Conservation (phyloP, 2,888 invertebrate species). For the Crocallis elinguaria region DNA sequence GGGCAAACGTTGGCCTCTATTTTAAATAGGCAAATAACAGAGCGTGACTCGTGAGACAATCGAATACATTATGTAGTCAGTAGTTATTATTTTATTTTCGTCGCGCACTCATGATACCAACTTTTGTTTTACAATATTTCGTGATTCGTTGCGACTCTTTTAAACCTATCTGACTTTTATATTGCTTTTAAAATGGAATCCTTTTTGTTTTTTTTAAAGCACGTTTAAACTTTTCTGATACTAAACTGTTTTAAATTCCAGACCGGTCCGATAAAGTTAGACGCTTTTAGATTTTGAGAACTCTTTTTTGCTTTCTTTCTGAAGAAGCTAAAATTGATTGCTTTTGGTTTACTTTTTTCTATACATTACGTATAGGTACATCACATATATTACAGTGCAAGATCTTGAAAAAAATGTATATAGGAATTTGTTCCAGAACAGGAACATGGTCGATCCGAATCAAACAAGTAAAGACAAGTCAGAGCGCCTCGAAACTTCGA, state of each 20-base stretch:
- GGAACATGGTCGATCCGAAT: conserved; percentile 40
- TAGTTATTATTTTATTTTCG: conserved; percentile 48
- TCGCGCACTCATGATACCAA: conserved; percentile 5
- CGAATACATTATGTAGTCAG: conserved; percentile 49
- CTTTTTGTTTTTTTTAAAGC: not conserved
- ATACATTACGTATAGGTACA: too few species aligned
- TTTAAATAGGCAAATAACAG: conserved; percentile 36
- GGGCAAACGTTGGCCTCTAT: not conserved
- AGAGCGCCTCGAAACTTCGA: conserved; percentile 34
- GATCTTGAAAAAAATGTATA: conserved; percentile 11
- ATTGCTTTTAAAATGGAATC: not conserved
- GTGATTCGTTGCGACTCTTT: conserved; percentile 18
- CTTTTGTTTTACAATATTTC: conserved; percentile 21
- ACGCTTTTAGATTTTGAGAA: too few species aligned
- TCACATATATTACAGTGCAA: not conserved
- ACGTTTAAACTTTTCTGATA: not conserved
- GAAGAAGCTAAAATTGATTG: too few species aligned
- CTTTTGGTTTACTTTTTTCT: too few species aligned
- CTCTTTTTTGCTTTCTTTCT: too few species aligned
- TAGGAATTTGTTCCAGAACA: conserved; percentile 14
- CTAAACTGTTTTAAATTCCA: not conserved
- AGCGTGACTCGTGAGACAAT: conserved; percentile 41
- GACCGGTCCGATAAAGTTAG: not conserved
- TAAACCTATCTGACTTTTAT: not conserved
- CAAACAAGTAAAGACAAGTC: conserved; percentile 35